Conservation (phyloP, 1,140 invertebrate genomes). For the Trichonephila clavata region DNA sequence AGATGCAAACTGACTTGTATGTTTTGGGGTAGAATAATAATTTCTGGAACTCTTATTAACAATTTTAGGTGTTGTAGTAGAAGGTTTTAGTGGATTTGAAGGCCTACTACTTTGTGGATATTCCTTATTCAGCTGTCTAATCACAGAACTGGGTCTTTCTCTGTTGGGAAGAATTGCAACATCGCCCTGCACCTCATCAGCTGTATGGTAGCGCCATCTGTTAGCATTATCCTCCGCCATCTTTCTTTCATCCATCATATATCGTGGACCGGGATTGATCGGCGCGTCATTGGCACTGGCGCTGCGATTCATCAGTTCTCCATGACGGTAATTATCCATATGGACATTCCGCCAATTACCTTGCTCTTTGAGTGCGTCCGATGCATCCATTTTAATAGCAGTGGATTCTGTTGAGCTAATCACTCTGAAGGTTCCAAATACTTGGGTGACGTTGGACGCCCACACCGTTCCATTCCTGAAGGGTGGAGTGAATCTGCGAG, state of each 20-base stretch:
- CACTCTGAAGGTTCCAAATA: slow-evolving; percentile 64
- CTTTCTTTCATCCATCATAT: slow-evolving; percentile 38
- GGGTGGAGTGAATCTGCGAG: slow-evolving; percentile 23
- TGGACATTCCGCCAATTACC: slow-evolving; percentile 62
- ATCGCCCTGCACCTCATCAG: slow-evolving; percentile 7
- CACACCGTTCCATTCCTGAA: not conserved
- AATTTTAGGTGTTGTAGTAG: not conserved
- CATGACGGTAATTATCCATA: slow-evolving; percentile 54
- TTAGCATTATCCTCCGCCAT: not conserved
- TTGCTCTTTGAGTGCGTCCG: slow-evolving; percentile 29
- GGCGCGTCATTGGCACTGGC: slow-evolving; percentile 8
- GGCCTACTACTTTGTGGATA: slow-evolving; percentile 16
- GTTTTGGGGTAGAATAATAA: not conserved
- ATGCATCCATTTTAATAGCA: slow-evolving; percentile 52
- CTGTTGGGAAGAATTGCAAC: slow-evolving; percentile 24
- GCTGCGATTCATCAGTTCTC: slow-evolving; percentile 25
- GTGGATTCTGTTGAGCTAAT: slow-evolving; percentile 42
- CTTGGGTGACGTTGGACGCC: slow-evolving; percentile 54
- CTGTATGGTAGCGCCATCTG: slow-evolving; percentile 63
- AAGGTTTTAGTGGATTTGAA: slow-evolving; percentile 6
- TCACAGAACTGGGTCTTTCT: slow-evolving; percentile 36
- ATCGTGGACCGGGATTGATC: slow-evolving; percentile 28
- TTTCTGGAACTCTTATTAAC: not conserved
- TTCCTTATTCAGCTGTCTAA: not conserved
- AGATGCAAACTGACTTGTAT: not conserved